These are phyloP conservation scores for Drosophila mojavensis DNA, from an alignment of 1,140 invertebrate genomes.

Conservation along the genomic window DNA sequence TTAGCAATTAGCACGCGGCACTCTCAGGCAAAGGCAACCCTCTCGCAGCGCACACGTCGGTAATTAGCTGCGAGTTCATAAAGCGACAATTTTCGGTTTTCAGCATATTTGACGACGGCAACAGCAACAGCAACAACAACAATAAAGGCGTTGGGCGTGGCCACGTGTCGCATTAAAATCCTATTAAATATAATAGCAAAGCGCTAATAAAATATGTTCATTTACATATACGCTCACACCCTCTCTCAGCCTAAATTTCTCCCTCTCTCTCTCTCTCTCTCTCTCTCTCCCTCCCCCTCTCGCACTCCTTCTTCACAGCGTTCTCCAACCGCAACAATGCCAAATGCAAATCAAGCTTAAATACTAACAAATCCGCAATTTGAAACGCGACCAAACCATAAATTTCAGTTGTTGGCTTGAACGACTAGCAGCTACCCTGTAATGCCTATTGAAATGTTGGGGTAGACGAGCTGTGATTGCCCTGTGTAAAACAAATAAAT, in stretches of 20 bases:
- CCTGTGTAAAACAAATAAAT: no score
- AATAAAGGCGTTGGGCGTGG: neutral
- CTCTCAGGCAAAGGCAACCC: neutral
- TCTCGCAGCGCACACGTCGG: neutral
- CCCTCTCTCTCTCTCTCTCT: neutral
- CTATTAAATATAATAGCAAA: slow-evolving; percentile 54
- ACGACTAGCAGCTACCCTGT: neutral
- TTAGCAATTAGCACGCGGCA: slow-evolving; percentile 63
- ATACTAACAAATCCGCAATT: no score
- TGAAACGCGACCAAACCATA: no score
- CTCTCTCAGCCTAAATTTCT: neutral
- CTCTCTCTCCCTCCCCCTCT: neutral
- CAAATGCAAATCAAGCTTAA: slow-evolving; percentile 3
- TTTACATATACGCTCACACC: slow-evolving; percentile 46
- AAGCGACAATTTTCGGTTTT: slow-evolving; percentile 52
- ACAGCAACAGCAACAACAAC: neutral
- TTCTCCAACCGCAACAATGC: neutral
- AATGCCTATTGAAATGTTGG: neutral
- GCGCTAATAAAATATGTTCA: slow-evolving; percentile 63
- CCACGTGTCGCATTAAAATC: slow-evolving; percentile 65
- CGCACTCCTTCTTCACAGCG: neutral
- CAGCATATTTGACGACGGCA: slow-evolving; percentile 3
- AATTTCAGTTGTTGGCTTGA: no score
- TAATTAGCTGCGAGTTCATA: slow-evolving; percentile 54
- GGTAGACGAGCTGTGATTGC: no score